A percentile compares a stretch with the other conserved stretches of the same genome.
Conservation (phyloP, 2,113 vertebrate genomes). For the Thalassoma bifasciatum region DNA sequence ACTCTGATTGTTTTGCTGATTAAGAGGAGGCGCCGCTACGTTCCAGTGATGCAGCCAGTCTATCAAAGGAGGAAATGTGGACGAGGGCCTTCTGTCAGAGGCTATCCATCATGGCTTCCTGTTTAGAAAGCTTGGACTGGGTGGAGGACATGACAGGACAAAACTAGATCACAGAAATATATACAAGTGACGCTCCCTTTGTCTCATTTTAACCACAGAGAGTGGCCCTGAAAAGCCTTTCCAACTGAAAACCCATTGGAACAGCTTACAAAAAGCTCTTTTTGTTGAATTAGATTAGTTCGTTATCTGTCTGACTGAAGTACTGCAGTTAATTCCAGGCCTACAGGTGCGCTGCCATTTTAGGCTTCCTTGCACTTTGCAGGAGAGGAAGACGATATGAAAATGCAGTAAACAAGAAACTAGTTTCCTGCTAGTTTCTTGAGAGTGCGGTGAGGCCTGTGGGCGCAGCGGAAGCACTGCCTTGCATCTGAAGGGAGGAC, state of each 20-base stretch:
- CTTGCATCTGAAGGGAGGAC: conserved; percentile 65
- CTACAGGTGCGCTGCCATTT: not conserved
- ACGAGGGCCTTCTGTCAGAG: conserved; percentile 61
- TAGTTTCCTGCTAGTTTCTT: conserved; percentile 76
- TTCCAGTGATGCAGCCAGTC: conserved; percentile 15
- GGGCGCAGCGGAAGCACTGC: conserved; percentile 57
- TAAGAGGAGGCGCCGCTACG: conserved; percentile 1
- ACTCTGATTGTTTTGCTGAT: conserved; percentile 24
- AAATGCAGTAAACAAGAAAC: conserved; percentile 59
- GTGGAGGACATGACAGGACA: conserved; percentile 42
- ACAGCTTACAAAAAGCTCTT: not conserved
- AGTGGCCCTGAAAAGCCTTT: too few relatives aligned
- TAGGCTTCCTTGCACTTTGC: not conserved
- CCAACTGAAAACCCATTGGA: too few relatives aligned
- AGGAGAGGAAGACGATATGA: conserved; percentile 3
- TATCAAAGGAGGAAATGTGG: conserved; percentile 64
- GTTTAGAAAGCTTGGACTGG: conserved; percentile 62
- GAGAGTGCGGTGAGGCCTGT: conserved; percentile 54
- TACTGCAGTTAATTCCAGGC: rapidly evolving
- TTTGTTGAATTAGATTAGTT: not conserved
- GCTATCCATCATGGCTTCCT: conserved; percentile 76
- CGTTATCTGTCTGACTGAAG: too few relatives aligned
- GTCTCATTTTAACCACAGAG: not conserved
- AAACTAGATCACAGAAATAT: conserved; percentile 24
- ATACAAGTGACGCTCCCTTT: not conserved